A percentile compares a stretch with the other conserved stretches of the same genome.
These are phyloP conservation scores for Latheticus oryzae DNA, from an alignment of 2,888 invertebrate species.

Conservation along the genomic window DNA sequence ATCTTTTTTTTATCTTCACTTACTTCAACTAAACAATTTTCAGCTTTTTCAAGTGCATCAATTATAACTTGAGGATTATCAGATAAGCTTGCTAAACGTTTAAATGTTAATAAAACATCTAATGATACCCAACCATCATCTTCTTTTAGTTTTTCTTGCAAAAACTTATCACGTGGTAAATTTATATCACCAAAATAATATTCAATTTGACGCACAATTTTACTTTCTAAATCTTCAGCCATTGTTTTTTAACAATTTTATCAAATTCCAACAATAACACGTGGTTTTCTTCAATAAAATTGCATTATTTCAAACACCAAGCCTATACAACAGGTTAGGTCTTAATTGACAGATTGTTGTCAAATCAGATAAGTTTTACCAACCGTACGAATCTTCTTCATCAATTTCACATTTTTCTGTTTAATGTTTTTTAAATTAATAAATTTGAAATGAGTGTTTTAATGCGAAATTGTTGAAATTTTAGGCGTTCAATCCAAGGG, in stretches of 20 bases:
- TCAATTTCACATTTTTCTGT: background rate
- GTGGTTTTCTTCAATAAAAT: too few relatives aligned
- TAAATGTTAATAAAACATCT: conserved; percentile 87
- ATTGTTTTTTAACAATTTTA: conserved; percentile 4
- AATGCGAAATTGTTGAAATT: too few relatives aligned
- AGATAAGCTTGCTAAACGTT: conserved; percentile 81
- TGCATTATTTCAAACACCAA: too few relatives aligned
- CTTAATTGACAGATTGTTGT: background rate
- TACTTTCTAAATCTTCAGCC: conserved; percentile 66
- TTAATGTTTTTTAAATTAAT: too few relatives aligned
- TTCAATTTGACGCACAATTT: conserved; percentile 77
- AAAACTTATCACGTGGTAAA: conserved; percentile 90
- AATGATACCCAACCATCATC: conserved; percentile 94
- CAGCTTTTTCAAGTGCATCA: conserved; percentile 80
- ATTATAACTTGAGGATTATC: conserved; percentile 78
- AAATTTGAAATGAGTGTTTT: too few relatives aligned
- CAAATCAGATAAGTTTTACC: too few relatives aligned
- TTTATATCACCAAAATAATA: conserved; percentile 89
- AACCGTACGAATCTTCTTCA: background rate
- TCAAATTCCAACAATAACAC: conserved; percentile 1
- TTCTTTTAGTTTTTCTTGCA: conserved; percentile 85
- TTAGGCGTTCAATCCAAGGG: too few relatives aligned
- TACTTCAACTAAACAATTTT: conserved; percentile 78
- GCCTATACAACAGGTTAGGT: too few relatives aligned
- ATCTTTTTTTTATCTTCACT: conserved; percentile 72